Evolutionary conservation across 2,113 vertebrate genomes (phyloP), one percentile per base, ranked within the genome.

Genomic region (Cervus canadensis): DNA sequence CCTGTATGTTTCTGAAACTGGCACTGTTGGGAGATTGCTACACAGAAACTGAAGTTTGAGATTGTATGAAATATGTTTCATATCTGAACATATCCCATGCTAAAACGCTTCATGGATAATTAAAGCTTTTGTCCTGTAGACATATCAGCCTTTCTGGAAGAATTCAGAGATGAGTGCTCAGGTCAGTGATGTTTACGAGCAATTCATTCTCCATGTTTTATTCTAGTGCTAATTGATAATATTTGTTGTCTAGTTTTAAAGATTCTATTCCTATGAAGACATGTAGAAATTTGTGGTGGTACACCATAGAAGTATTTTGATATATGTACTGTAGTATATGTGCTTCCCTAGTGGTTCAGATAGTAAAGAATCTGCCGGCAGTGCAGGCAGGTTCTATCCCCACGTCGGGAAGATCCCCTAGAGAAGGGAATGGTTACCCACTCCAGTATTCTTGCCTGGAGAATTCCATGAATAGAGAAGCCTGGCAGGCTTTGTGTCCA

Each of bases 191-290:
- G 21, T 92, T 71, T 92, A 67, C 71, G 33, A 87, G 36, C 57
- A 86, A 43, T 91, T 57, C 36, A 36, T 57, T 90, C 48, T 67
- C 45, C 28, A 26, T 56, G 45, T 60, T 87, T 91, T 91, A 82
- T 91, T 91, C n/a, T 96, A 43, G 54, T 91, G 60, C 52, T 82
- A 21, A 45, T 74, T 96, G 54, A 54, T 56, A 94, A n/a, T 87
- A 67, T 19, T 79, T 74, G 16, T 56, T 87, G 6, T 62, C 79
- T 87, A 64, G 9, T 87, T 97, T 74, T 12, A 82, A 97, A 87
- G 43, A 40, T 54, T 82, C 36, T 78, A 1, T 93, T 48, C 45
- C 36, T 33, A 11, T 64, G 85, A 71, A 89, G 8, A 84, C 52
- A 96, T 62, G 59, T 81, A 60, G 21, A 91, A 82, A 74, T 25